Evolutionary conservation across 2,113 vertebrate species (phyloP), one percentile per base, ranked within the genome.

Genomic region (Morone saxatilis): DNA sequence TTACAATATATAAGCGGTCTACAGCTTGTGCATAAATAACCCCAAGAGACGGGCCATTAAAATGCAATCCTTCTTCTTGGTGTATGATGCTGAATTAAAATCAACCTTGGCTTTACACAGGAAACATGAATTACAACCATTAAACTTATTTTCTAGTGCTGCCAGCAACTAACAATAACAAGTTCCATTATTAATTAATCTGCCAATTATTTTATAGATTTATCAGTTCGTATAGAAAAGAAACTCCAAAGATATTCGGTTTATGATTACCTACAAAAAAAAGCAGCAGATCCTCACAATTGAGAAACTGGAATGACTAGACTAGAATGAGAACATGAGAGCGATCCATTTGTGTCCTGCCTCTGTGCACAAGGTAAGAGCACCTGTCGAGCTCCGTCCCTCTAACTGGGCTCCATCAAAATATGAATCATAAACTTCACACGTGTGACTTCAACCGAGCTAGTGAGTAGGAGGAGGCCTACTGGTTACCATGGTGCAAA

Each of bases 401-500:
- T 66, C 60, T 7, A 20, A 77, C 17, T 17, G 17, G 41, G n/a
- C 7, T 54, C 47, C n/a, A n/a, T 76, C 60, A 76, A 83, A 88
- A 79, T 43, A 59, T 45, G 68, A 78, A 62, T 65, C 59, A 66
- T 19, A 71, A 74, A 73, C 59, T 54, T 84, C 40, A 66, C 72
- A 66, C 45, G 20, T 61, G 7, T 56, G 57, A 60, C 76, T 80
- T 70, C 57, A 40, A 77, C 57, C 0, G 4, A 78, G 51, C 43
- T 6, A 66, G 59, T 76, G 89, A 87, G 86, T 84, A 62, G 83
- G 86, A 72, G 76, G 78, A 75, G 62, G 63, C 48, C 53, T 57
- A 66, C 60, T 67, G 56, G 77, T 93, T 88, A 82, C 86, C 61
- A 79, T 81, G 75, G 85, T 73, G 75, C 53, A 22, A 56, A 85